Percentiles rank a stretch among this genome's conserved stretches.
Evolutionary conservation across 2,888 invertebrate species (phyloP).

Genomic region (Pharmacophagus antenor): DNA sequence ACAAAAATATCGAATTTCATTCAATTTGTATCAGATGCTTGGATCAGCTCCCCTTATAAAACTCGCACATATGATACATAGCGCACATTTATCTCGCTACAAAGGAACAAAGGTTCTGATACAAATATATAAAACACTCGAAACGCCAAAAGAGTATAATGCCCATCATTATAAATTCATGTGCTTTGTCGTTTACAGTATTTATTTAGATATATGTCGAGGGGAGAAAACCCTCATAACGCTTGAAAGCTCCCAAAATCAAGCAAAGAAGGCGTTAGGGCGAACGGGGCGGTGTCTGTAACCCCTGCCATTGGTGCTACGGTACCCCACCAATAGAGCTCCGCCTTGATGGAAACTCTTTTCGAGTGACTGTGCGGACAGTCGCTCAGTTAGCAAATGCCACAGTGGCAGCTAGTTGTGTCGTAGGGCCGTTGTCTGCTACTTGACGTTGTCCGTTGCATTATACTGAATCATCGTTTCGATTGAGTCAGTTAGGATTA

Average conservation of each 20-base stretch:
- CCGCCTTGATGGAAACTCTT: slow-evolving; percentile 69
- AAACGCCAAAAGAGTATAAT: slow-evolving; percentile 74
- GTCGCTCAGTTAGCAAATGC: slow-evolving; percentile 59
- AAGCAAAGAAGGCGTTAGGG: slow-evolving; percentile 62
- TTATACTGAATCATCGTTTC: slow-evolving; percentile 57
- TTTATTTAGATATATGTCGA: slow-evolving; percentile 77
- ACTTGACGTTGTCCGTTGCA: slow-evolving; percentile 33
- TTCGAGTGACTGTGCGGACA: slow-evolving; percentile 32
- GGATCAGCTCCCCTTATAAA: slow-evolving; percentile 66
- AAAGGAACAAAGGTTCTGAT: slow-evolving; percentile 74
- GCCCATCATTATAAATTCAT: slow-evolving; percentile 80
- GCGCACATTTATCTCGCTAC: slow-evolving; percentile 64
- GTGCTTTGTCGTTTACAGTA: slow-evolving; percentile 79
- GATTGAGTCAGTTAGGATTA: slow-evolving; percentile 59
- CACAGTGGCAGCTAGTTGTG: slow-evolving; percentile 49
- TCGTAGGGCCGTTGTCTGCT: slow-evolving; percentile 36
- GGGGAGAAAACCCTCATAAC: slow-evolving; percentile 75
- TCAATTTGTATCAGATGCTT: slow-evolving; percentile 64
- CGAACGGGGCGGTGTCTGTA: slow-evolving; percentile 47
- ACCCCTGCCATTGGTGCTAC: slow-evolving; percentile 54
- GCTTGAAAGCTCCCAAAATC: slow-evolving; percentile 75
- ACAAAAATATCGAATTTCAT: slow-evolving; percentile 75
- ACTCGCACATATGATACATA: slow-evolving; percentile 52
- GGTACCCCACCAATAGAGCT: slow-evolving; percentile 61
- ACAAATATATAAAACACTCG: slow-evolving; percentile 78